Conservation (phyloP, 2,797 vertebrate genomes). For the Gallinago stenura region DNA sequence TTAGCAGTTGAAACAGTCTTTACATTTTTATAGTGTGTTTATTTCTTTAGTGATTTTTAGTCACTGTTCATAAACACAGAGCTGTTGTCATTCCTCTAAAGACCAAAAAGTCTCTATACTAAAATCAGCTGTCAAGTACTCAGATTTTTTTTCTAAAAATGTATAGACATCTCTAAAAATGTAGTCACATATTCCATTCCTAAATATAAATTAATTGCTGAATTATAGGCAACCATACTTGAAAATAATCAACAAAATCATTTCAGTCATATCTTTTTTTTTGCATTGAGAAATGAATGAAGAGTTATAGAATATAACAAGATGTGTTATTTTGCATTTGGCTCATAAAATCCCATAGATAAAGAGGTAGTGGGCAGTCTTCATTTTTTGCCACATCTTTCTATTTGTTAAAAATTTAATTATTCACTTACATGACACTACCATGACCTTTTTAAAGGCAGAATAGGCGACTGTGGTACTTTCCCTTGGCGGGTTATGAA, state of each 20-base stretch:
- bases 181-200: not conserved
- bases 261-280: not conserved
- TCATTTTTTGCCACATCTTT: conserved; percentile 8
- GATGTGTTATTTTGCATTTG: not conserved
- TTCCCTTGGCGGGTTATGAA: conserved; percentile 1
- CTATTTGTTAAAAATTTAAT: conserved; percentile 24
- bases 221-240: not conserved
- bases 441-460: conserved; percentile 75
- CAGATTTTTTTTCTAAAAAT: not conserved
- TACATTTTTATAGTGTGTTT: not conserved
- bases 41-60: not conserved
- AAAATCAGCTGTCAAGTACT: not conserved
- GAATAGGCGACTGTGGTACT: conserved; percentile 56
- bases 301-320: not conserved
- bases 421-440: not conserved
- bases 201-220: not conserved
- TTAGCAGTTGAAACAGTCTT: conserved; percentile 10
- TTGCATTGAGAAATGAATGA: not conserved
- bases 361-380: not conserved
- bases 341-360: not conserved
- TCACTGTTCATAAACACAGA: not conserved
- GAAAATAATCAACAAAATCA: not conserved
- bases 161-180: not conserved
- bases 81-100: not conserved
- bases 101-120: not conserved